phyloP scores from a whole-genome alignment of 2,113 vertebrate species.

The Mus musculus region GRCm39 chr3:121307501-121308000 shows the following conservation, averaged over 20 bases:
- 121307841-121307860: too few species aligned
- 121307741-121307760: not conserved
- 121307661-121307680: too few species aligned
- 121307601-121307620: not conserved
- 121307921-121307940: not conserved
- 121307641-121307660: not conserved
- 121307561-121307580: not conserved
- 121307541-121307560: not conserved
- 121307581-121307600: too few species aligned
- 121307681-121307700: not conserved
- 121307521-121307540: conserved; percentile 17
- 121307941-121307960: not conserved
- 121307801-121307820: not conserved
- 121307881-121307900: not conserved
- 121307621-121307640: not conserved
- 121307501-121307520: not conserved
- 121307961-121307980: not conserved
- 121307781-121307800: not conserved
- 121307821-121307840: not conserved
- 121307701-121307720: not conserved
- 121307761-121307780: not conserved
- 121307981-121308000: not conserved
- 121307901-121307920: not conserved
- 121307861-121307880: accelerated
- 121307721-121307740: not conserved